These are phyloP conservation scores for Eupeodes latifasciatus DNA, from an alignment of 2,888 invertebrate genomes.

Conservation along the genomic window DNA sequence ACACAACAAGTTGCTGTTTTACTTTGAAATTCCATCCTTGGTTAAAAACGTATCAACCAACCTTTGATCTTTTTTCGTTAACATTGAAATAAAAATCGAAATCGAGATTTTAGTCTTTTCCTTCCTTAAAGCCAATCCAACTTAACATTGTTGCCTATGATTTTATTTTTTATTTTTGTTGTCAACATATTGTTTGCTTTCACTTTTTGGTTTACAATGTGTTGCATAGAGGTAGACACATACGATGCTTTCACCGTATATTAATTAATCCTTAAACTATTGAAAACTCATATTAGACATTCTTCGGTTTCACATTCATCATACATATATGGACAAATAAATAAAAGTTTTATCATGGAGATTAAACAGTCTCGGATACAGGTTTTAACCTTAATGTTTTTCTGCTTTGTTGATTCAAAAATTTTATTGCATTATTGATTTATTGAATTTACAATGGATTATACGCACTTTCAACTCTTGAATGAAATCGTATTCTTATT, in stretches of 20 bases:
- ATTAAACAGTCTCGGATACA: background rate
- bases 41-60: too few species aligned
- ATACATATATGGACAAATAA: background rate
- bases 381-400: conserved; percentile 1
- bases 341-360: background rate
- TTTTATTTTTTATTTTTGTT: background rate
- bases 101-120: background rate
- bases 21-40: too few species aligned
- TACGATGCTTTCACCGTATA: conserved; percentile 16
- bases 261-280: conserved; percentile 15
- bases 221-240: background rate
- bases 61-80: too few species aligned
- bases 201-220: background rate
- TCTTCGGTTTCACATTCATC: background rate
- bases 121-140: background rate
- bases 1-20: too few species aligned
- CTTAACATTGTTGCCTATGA: background rate
- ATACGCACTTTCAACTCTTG: conserved; percentile 13
- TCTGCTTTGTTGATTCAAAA: background rate
- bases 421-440: conserved; percentile 11
- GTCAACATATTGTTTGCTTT: conserved; percentile 1
- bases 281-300: conserved; percentile 1
- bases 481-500: background rate
- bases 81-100: too few species aligned
- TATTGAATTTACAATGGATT: background rate